Base-by-base conservation (phyloP, 2,113 vertebrate genomes). In the Ptilonorhynchus violaceus region DNA sequence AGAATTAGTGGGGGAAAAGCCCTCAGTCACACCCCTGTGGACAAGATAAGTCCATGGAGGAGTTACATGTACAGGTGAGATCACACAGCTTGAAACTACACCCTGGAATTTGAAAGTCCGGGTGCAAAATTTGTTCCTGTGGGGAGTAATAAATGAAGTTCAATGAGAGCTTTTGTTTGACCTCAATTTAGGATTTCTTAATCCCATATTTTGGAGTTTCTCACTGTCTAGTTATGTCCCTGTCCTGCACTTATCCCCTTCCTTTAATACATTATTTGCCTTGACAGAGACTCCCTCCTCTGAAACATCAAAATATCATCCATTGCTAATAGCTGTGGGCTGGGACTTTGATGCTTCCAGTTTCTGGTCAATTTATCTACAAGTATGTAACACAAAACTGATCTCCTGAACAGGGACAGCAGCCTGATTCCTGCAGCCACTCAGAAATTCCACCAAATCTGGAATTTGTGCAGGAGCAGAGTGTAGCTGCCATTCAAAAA, bases 31-130 rank as follows among this genome's bases (percentile, higher is more conserved):
- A 31, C 3, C 39, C n/a, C 52, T 19, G 55, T 2, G 55, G 70
- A 39, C 62, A 64, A 33, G 12, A 0, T 3, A 75, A 72, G 3
- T 20, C 39, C 21, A 5, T 19, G 25, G 30, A 27, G 2, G 8
- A 28, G 50, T 15, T 66, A 13, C 9, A 44, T 1, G 9, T 1
- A 28, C 2, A 56, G 24, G 14, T 37, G 35, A 15, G 64, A 88
- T 21, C 33, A 52, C 1, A 2, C 42, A 66, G 42, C 23, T 63
- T 66, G 19, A 80, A 81, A 94, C 18, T 35, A n/a, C 41, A 62
- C 31, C 15, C 20, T 46, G 19, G 2, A 49, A 77, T 74, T 21
- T 37, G 2, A 31, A 88, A 85, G 64, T 76, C 3, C 60, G 12
- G 31, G 28, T 59, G 41, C 19, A 94, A 80, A 68, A 73, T 39